Evolutionary conservation across 53 echinoderm and acorn worm genomes (phyloP), one percentile per base, ranked within the genome.

Genomic region (Stichopus horrens): DNA sequence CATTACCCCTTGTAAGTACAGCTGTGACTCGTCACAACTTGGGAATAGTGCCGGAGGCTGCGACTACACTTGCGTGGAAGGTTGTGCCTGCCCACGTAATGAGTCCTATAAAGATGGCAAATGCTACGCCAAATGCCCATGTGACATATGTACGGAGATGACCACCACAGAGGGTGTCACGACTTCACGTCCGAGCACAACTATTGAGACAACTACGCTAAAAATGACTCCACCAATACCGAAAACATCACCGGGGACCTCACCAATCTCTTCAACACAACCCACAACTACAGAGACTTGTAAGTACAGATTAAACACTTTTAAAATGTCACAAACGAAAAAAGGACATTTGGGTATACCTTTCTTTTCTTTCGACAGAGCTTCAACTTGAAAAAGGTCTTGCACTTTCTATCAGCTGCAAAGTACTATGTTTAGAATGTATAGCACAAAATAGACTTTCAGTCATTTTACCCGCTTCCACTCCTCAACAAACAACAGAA

Each of bases 31-130:
- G 56, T 53, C 14, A 7, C 76, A 92, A 20, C 54, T 91, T 18
- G 83, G 88, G 4, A 91, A 93, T 79, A 79, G 90, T n/a, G 92
- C 79, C 14, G 95, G 93, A 11, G 88, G 92, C 86, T 97, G 98
- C 76, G 21, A 76, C 8, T 95, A 97, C 82, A 95, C 92, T 51
- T 97, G 98, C 73, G 94, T 97, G 52, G 98, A 97, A 75, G 98
- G 98, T 8, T 97, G 98, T 51, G 76, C 51, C 3, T 97, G 98
- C 74, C 95, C 95, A 55, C 90, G 86, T 0, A 94, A 93, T 0
- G 85, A 90, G 87, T 88, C 66, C 79, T 90, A 88, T 71, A 23
- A 90, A 19, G 85, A 94, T 22, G 98, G 94, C 0, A 85, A 95
- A 67, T 97, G 98, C 75, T 91, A 94, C 58, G 86, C 89, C 5